Evolutionary conservation across 2,113 vertebrate species (phyloP), one percentile per base, ranked within the genome.

Genomic region (Dendropsophus ebraccatus): DNA sequence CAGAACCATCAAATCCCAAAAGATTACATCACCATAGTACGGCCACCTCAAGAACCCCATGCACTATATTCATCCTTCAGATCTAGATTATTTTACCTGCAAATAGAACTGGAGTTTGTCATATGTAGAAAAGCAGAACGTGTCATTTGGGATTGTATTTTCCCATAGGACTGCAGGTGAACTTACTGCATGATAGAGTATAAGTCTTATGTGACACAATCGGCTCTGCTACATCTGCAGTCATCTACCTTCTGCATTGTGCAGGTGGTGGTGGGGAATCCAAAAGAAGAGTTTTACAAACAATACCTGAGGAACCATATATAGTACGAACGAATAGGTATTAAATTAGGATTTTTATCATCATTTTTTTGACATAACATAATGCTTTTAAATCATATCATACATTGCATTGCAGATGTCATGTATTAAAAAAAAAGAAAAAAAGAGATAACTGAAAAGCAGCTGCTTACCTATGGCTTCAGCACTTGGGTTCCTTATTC

Each of bases 401-500:
- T 30, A 65, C 12, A 65, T 37, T 56, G 19, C 21, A 5, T 58
- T 74, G 23, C n/a, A 13, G 73, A 17, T 50, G 7, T 50, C 25
- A 75, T 19, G 25, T 28, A 74, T 14, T 25, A 41, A 47, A 47
- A 28, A 41, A 45, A 60, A 70, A 41, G 19, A 23, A 17, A 19
- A 47, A 2, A 13, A 62, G 21, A 25, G n/a, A 80, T 60, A 5
- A 81, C 41, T 16, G 13, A 28, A 25, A 41, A 32, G 28, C 75
- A 75, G 19, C 37, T 62, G 35, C 58, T 81, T 81, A 81, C 47
- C 30, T 49, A 32, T 41, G 25, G 16, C 35, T 56, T 54, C 32
- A 23, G 28, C 60, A 62, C 65, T 86, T 17, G 37, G 5, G 56
- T 14, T 52, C 50, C 50, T 52, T 81, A 79, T 17, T 58, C 81